Conservation (phyloP, 53 echinoderm and acorn worm genomes). For the Holothuria scabra region DNA sequence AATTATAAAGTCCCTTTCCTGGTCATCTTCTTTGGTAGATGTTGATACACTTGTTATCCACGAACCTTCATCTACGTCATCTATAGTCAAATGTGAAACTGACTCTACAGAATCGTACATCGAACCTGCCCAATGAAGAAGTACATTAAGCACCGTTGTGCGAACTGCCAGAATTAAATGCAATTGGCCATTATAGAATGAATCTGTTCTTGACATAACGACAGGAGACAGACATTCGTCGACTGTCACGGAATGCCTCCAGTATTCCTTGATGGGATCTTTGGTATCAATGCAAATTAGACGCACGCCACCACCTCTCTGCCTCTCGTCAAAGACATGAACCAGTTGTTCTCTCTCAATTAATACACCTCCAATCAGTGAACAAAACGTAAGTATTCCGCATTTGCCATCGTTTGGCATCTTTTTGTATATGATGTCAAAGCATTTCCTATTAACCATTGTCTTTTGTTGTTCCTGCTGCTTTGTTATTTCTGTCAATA, state of each 20-base stretch:
- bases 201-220: too few species aligned
- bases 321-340: neutral
- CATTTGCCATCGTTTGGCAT: too few species aligned
- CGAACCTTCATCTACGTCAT: neutral
- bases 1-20: neutral
- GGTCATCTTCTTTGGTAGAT: too few species aligned
- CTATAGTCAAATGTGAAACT: neutral
- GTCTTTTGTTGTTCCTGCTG: too few species aligned
- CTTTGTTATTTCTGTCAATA: too few species aligned
- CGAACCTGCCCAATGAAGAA: neutral
- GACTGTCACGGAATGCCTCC: neutral
- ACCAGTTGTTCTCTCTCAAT: too few species aligned
- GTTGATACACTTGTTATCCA: conserved; percentile 5
- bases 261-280: neutral
- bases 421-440: too few species aligned
- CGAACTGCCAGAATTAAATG: too few species aligned
- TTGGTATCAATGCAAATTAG: neutral
- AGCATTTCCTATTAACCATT: too few species aligned
- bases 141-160: neutral
- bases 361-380: too few species aligned
- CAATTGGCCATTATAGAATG: too few species aligned
- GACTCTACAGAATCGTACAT: neutral
- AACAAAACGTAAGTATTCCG: too few species aligned
- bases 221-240: neutral
- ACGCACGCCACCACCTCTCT: neutral